phyloP scores from a whole-genome alignment of 2,113 vertebrate species.

The Sitta europaea region DNA sequence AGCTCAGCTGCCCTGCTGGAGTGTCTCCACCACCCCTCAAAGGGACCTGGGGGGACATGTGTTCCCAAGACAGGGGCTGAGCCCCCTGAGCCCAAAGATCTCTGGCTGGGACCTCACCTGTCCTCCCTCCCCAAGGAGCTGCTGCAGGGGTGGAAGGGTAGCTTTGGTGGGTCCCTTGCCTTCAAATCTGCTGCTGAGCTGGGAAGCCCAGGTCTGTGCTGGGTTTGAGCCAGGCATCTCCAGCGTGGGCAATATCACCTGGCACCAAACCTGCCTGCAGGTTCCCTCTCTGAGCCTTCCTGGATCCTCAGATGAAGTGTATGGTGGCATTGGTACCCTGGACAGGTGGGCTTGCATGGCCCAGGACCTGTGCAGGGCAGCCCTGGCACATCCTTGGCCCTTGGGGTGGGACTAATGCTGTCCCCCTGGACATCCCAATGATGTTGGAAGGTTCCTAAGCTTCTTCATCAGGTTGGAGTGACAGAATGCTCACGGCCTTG shows the following conservation, averaged over 20 bases:
- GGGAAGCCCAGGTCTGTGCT: not conserved
- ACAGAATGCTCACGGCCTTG: accelerated
- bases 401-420: not conserved
- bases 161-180: accelerated
- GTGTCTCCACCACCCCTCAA: not conserved
- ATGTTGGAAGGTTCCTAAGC: not conserved
- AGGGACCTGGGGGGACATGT: accelerated
- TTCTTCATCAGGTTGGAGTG: not conserved
- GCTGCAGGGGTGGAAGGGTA: not conserved
- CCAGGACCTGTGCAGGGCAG: not conserved
- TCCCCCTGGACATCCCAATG: not conserved
- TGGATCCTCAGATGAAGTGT: accelerated
- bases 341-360: not conserved
- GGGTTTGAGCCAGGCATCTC: not conserved
- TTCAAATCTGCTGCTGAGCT: not conserved
- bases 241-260: not conserved
- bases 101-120: accelerated
- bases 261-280: not conserved
- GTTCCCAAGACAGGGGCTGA: not conserved
- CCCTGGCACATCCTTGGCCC: not conserved
- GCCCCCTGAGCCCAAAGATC: accelerated
- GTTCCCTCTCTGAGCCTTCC: not conserved
- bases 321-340: not conserved
- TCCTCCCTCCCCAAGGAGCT: not conserved
- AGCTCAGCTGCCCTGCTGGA: not conserved